phyloP scores from a whole-genome alignment of 1,140 invertebrate genomes.

The Copidosoma floridanum region DNA sequence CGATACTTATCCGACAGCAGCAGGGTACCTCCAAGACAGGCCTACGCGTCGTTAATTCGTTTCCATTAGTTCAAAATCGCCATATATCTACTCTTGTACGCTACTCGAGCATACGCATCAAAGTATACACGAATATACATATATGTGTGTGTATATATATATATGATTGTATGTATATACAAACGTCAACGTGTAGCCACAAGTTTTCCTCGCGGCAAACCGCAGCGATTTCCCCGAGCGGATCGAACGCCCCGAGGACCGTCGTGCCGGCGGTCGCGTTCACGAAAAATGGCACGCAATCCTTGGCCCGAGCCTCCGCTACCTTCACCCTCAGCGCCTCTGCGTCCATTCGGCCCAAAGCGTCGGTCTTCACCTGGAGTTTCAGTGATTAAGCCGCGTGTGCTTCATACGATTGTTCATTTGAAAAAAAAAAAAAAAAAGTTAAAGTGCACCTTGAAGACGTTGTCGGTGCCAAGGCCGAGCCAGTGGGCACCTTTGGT shows the following conservation, averaged over 20 bases:
- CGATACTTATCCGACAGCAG: slow-evolving; percentile 70
- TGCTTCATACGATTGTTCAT: no score
- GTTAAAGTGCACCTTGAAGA: slow-evolving; percentile 40
- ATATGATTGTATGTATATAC: slow-evolving; percentile 33
- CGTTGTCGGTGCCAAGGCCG: slow-evolving; percentile 73
- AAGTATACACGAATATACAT: no score
- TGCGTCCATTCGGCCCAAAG: slow-evolving; percentile 65
- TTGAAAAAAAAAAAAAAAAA: neutral
- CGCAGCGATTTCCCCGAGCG: slow-evolving; percentile 70
- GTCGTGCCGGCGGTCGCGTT: slow-evolving; percentile 76
- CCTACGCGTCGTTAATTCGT: slow-evolving; percentile 54
- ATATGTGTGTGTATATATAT: no score
- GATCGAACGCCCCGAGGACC: slow-evolving; percentile 82
- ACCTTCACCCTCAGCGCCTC: slow-evolving; percentile 61
- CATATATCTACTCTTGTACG: no score
- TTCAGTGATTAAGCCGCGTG: no score
- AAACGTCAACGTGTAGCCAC: slow-evolving; percentile 86
- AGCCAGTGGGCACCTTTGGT: slow-evolving; percentile 77
- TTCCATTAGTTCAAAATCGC: no score
- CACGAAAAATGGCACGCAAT: slow-evolving; percentile 66
- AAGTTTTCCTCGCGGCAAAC: slow-evolving; percentile 64
- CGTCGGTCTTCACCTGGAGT: slow-evolving; percentile 70
- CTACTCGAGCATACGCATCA: no score
- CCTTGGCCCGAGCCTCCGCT: slow-evolving; percentile 47
- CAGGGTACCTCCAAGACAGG: slow-evolving; percentile 79